Evolutionary conservation across 2,113 vertebrate species (phyloP).

Genomic region (Talpa occidentalis): DNA sequence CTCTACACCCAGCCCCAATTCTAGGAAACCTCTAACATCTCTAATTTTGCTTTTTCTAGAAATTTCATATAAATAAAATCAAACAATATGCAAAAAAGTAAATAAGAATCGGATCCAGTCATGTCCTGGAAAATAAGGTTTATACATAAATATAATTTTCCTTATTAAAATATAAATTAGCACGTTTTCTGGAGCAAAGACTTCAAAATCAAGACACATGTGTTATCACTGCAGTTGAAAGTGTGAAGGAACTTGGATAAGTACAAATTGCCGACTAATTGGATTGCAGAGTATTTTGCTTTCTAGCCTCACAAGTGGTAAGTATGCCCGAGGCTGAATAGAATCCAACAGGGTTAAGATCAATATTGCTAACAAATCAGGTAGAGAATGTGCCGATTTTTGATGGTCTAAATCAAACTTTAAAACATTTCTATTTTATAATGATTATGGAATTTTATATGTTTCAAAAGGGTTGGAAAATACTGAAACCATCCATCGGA

Average conservation of each 20-base stretch:
- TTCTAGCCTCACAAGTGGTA: neutral
- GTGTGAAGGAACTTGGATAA: neutral
- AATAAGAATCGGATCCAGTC: neutral
- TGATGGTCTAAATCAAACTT: neutral
- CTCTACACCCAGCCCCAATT: too few relatives aligned
- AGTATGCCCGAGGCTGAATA: neutral
- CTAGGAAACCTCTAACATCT: too few relatives aligned
- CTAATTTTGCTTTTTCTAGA: too few relatives aligned
- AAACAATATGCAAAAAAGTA: too few relatives aligned
- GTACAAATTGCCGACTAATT: neutral
- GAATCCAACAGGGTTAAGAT: neutral
- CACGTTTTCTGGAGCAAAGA: neutral
- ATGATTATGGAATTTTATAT: neutral
- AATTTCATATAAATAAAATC: too few relatives aligned
- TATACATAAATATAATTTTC: conserved; percentile 3
- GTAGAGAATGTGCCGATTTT: neutral
- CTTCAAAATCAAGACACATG: neutral
- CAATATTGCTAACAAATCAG: neutral
- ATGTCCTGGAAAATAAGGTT: neutral
- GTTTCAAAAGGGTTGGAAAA: neutral
- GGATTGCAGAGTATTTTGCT: neutral
- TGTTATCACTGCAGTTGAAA: neutral
- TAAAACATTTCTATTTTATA: neutral
- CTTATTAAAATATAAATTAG: neutral
- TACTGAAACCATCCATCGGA: neutral